Base-by-base conservation (phyloP, 2,888 invertebrate species). In the Papilio elwesi region DNA sequence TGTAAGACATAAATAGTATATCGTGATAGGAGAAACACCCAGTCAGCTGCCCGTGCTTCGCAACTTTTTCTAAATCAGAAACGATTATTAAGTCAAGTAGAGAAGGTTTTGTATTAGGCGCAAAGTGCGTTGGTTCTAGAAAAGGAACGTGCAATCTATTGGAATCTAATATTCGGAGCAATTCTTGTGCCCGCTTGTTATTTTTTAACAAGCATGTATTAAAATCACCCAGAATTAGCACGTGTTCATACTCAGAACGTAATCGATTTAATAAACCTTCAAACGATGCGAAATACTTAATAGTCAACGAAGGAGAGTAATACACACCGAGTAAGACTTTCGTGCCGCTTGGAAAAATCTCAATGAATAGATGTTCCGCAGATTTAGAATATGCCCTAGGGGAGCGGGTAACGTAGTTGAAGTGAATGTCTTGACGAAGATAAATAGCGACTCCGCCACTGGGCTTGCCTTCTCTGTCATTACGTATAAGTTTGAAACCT, bases 381-480 rank as follows among this genome's bases (percentile, higher is more conserved):
- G 64, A 63, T 38, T 68, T 66, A 36, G 38, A n/a, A 6, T 57
- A 38, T n/a, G 4, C 13, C 15, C 43, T 47, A 1, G 64, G 57
- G 7, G 73, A 73, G 15, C 15, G 16, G 1, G 55, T 65, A 6
- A 71, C 52, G 12, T 69, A 38, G 5, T 74, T 57, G 47, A 64
- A 74, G 11, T 68, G 53, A 6, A 74, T 70, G 52, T 70, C 49
- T 38, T 71, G 16, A 6, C 76, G 73, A 10, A 76, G 68, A 36
- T 74, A 76, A 51, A 76, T 74, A 26, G 76, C 76, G 10, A 74
- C 68, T 9, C 76, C 74, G 12, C 76, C 76, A 11, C 73, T 15
- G 10, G 57, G n/a, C 26, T 70, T 66, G 2, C 51, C 68, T 15
- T 49, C 57, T 13, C 76, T 64, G 15, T 75, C 74, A 53, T 75